These are phyloP conservation scores for Lithobates sylvaticus DNA, from an alignment of 2,797 vertebrate genomes.

Conservation along the genomic window DNA sequence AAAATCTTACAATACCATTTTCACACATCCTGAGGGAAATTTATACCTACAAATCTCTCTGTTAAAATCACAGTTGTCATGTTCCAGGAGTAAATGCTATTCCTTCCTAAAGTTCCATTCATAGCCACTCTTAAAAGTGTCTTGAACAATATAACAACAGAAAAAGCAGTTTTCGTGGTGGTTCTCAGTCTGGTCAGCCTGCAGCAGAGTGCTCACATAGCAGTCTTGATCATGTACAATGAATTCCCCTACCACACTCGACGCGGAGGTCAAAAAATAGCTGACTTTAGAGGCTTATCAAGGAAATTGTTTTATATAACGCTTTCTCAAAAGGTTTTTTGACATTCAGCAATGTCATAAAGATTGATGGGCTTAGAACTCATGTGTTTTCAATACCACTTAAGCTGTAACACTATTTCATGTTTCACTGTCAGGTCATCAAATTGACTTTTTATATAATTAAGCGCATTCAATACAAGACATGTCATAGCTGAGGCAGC, in stretches of 20 bases:
- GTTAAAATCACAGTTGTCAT: background rate
- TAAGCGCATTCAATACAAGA: background rate
- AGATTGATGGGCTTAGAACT: conserved; percentile 1
- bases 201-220: conserved; percentile 16
- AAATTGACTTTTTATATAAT: conserved; percentile 11
- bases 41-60: background rate
- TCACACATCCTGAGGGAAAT: background rate
- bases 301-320: conserved; percentile 18
- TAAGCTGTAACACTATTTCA: background rate
- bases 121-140: conserved; percentile 13
- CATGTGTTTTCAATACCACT: background rate
- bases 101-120: background rate
- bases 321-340: background rate
- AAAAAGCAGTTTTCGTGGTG: background rate
- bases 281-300: conserved; percentile 14
- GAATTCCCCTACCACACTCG: background rate
- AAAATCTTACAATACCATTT: background rate
- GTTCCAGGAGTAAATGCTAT: background rate
- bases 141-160: conserved; percentile 18
- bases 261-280: conserved; percentile 28
- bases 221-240: background rate
- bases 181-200: background rate
- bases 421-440: conserved; percentile 26
- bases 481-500: background rate
- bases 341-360: conserved; percentile 15